Base-by-base conservation (phyloP, 1,140 invertebrate genomes). In the Hycleus cichorii region DNA sequence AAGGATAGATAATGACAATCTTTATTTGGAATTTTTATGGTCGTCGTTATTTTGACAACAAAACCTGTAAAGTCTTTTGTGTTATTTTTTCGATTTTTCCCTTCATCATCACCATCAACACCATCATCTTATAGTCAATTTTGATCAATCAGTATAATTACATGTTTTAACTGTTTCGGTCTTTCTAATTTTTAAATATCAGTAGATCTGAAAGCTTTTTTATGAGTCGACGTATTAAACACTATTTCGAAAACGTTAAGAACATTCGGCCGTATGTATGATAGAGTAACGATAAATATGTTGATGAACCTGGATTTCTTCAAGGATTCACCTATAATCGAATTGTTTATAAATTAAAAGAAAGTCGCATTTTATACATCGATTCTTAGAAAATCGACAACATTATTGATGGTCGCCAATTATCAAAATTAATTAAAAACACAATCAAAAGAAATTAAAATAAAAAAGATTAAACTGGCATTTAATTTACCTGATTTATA, bases 101-200 rank as follows among this genome's bases (percentile, higher is more conserved):
- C 18, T 18, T 18, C 18, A 18, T 18, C 18, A 18, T 18, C 18
- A 18, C 18, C 18, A 18, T 18, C 18, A 18, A 18, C 18, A 18
- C 18, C 18, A 18, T 18, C 18, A 18, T 18, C 18, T 1, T 18
- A 18, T 18, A 32, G 26, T 53, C 51, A 53, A 53, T 45, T 11
- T 45, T 12, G 51, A 53, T 53, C 43, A 53, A 53, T 53, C 51
- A 38, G 51, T 52, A 43, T 53, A 53, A 53, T 53, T 45, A 45
- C 26, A 53, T 53, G 46, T n/a, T 12, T 38, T 32, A 38, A 12
- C 39, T 12, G 26, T 48, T 43, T 43, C 44, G 12, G 3, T 43
- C 25, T 53, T 46, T 53, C 51, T 53, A 25, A 53, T 32, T 32
- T 32, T 32, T 32, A 4, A 32, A 32, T 32, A 32, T 32, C 32